A percentile compares a stretch with the other conserved stretches of the same genome.
These are phyloP conservation scores for Unio delphinus DNA, from an alignment of 2,888 invertebrate genomes.

Conservation along the genomic window DNA sequence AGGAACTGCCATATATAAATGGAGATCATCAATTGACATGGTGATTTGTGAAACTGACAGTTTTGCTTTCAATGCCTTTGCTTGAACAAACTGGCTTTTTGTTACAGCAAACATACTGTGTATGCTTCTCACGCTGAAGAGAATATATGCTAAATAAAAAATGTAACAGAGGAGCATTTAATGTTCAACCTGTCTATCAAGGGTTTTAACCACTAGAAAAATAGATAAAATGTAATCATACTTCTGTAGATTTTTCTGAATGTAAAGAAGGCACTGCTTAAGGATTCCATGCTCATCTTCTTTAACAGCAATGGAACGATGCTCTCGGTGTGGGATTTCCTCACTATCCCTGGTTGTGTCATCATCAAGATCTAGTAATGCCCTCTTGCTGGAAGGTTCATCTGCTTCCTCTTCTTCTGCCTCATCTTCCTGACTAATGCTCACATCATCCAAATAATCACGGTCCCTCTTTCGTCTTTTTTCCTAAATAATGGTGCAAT, in stretches of 20 bases:
- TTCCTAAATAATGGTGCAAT: too few relatives aligned
- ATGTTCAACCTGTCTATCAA: neutral
- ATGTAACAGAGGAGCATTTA: neutral
- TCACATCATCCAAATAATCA: too few relatives aligned
- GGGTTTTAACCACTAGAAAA: neutral
- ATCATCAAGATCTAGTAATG: constrained; percentile 28
- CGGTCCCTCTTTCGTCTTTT: too few relatives aligned
- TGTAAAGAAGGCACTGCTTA: constrained; percentile 76
- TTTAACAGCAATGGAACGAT: constrained; percentile 23
- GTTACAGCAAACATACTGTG: neutral
- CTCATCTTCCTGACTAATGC: too few relatives aligned
- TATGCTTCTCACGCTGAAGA: too few relatives aligned
- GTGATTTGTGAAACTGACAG: too few relatives aligned
- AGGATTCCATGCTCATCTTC: constrained; percentile 52
- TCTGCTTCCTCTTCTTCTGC: neutral
- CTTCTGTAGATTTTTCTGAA: constrained; percentile 86
- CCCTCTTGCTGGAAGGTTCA: constrained; percentile 23
- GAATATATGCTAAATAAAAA: neutral
- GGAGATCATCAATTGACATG: too few relatives aligned
- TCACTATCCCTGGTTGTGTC: constrained; percentile 33
- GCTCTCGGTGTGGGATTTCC: constrained; percentile 13
- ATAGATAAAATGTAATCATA: constrained; percentile 39
- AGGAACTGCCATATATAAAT: too few relatives aligned
- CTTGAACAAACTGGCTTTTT: neutral
- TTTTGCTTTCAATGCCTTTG: too few relatives aligned